Percentiles rank a stretch among this genome's conserved stretches.
Conservation (phyloP, 2,888 invertebrate species). For the Eupithecia vulgata region DNA sequence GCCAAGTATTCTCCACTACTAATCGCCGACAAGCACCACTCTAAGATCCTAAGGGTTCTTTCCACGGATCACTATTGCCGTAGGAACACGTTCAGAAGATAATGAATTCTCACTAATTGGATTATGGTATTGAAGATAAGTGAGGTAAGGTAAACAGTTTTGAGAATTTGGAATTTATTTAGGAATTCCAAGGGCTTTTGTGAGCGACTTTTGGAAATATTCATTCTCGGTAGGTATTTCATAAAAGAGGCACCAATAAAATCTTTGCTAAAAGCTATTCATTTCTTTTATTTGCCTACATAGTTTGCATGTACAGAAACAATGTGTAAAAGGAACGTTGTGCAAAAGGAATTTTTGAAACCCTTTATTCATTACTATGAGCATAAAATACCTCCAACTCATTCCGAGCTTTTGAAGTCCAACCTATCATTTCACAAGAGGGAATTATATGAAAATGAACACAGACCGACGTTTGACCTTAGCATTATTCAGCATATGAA, state of each 20-base stretch:
- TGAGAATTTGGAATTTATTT: constrained; percentile 18
- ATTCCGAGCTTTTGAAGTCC: constrained; percentile 29
- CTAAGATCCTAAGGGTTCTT: constrained; percentile 74
- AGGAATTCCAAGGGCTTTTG: background rate
- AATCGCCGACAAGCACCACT: constrained; percentile 75
- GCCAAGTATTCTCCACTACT: constrained; percentile 68
- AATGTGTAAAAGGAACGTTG: background rate
- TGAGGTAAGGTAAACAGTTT: constrained; percentile 36
- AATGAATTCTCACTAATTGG: constrained; percentile 77
- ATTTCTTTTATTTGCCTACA: background rate
- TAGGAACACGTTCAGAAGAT: constrained; percentile 69
- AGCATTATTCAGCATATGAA: constrained; percentile 54
- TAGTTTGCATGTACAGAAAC: background rate
- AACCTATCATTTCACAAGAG: constrained; percentile 22
- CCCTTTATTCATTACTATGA: constrained; percentile 10
- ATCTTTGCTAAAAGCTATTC: background rate
- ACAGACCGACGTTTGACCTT: constrained; percentile 35
- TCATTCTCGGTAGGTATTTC: background rate
- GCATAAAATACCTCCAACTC: constrained; percentile 18
- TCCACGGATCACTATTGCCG: constrained; percentile 71
- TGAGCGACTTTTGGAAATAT: background rate
- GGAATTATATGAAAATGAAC: constrained; percentile 30
- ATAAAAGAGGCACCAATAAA: background rate
- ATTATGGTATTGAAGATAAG: constrained; percentile 60
- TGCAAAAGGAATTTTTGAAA: constrained; percentile 1